Evolutionary conservation across 2,888 invertebrate genomes (phyloP), one percentile per base, ranked within the genome.

Genomic region (Plebejus anna): DNA sequence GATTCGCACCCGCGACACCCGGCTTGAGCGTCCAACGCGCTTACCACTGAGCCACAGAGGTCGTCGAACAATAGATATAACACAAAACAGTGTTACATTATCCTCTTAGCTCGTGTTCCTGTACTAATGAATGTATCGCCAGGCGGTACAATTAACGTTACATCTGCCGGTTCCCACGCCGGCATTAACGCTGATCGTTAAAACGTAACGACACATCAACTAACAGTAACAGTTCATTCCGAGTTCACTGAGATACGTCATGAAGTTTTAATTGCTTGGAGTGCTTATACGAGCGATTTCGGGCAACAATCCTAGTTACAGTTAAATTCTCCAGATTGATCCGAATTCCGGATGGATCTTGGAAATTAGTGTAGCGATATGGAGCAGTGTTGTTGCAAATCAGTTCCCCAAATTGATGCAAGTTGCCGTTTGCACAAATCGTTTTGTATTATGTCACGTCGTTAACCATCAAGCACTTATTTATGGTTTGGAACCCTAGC

Each of bases 241-340:
- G 66, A 66, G 61, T 66, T 77, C 77, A 71, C 32, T 47, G 76
- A 57, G 36, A 76, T 76, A 59, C 66, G 32, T 16, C 75, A 76
- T 75, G 13, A 22, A 28, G 38, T 42, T 66, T 57, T 61, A 75
- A n/a, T 16, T 61, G 66, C 32, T 66, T 47, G 16, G 55, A 55
- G 55, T 55, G 55, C 55, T 55, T 16, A 55, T 16, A 55, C 55
- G 16, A 55, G 16, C 16, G 1, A 55, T 55, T 55, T 16, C 55
- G 55, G 55, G 13, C 55, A 55, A 16, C 55, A 3, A 16, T 55
- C 16, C 55, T 16, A 55, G 55, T 55, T 55, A 16, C 55, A 55
- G 55, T 55, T 16, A 16, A 55, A 55, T 55, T 55, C 55, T 4
- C 16, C 13, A 51, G 55, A 16, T 55, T 55, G 55, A 55, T 55